A percentile compares a stretch with the other conserved stretches of the same genome.
Conservation (phyloP, 2,797 vertebrate genomes). For the Sarcoramphus papa region DNA sequence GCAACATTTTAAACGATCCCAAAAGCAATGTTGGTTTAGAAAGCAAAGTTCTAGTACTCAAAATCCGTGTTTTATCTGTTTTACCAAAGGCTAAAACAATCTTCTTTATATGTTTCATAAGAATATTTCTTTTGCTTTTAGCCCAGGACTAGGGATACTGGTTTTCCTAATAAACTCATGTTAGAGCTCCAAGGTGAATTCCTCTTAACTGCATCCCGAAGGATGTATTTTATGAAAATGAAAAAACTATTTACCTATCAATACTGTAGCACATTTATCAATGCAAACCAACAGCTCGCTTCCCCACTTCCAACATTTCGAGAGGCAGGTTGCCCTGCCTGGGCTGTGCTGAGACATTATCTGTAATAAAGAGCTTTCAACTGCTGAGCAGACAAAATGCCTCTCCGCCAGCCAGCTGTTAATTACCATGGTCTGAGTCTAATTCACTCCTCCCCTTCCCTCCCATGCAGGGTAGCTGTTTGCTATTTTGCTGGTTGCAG, state of each 20-base stretch:
- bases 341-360: not conserved
- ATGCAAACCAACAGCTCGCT: not conserved
- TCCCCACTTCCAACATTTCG: not conserved
- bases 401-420: constrained; percentile 70
- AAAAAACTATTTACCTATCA: constrained; percentile 60
- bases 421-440: constrained; percentile 66
- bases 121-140: constrained; percentile 37
- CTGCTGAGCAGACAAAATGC: constrained; percentile 49
- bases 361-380: constrained; percentile 53
- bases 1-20: not conserved
- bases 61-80: not conserved
- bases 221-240: constrained; percentile 60
- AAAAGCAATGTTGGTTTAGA: not conserved
- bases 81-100: constrained; percentile 28
- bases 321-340: not conserved
- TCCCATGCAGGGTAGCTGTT: constrained; percentile 65
- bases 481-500: constrained; percentile 69
- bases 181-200: constrained; percentile 45
- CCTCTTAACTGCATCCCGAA: constrained; percentile 43
- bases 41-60: not conserved
- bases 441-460: constrained; percentile 67
- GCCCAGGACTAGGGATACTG: not conserved
- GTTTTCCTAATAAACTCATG: constrained; percentile 29
- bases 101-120: constrained; percentile 3
- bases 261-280: constrained; percentile 43